These are phyloP conservation scores for Pedionomus torquatus DNA, from an alignment of 2,113 vertebrate genomes.

Conservation along the genomic window DNA sequence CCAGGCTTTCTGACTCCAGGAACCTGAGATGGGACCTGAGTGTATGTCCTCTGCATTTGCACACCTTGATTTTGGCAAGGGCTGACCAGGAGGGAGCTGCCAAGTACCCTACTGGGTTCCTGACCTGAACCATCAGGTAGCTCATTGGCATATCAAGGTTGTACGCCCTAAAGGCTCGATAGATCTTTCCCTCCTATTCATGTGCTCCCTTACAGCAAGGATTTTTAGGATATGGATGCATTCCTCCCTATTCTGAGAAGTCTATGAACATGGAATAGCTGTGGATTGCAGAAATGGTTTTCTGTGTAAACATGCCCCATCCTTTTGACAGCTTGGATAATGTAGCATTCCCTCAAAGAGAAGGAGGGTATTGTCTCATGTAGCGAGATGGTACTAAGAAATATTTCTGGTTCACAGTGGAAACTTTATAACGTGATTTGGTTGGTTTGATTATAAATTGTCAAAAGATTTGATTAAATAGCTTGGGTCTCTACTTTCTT, in stretches of 20 bases:
- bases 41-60: neutral
- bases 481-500: neutral
- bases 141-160: neutral
- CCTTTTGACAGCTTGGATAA: neutral
- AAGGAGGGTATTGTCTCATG: neutral
- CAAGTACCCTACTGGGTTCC: neutral
- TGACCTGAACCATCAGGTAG: neutral
- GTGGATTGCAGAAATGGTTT: neutral
- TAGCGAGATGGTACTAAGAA: neutral
- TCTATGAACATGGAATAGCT: neutral
- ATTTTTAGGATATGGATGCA: neutral
- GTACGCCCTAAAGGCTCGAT: neutral
- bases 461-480: neutral
- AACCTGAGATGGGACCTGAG: neutral
- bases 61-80: neutral
- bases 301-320: neutral
- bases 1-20: neutral
- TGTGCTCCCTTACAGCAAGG: neutral
- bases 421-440: neutral
- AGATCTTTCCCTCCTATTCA: neutral
- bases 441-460: neutral
- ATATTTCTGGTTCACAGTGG: neutral
- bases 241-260: neutral
- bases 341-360: neutral
- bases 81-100: neutral